phyloP scores from a whole-genome alignment of 2,113 vertebrate genomes.

The Mola mola region DNA sequence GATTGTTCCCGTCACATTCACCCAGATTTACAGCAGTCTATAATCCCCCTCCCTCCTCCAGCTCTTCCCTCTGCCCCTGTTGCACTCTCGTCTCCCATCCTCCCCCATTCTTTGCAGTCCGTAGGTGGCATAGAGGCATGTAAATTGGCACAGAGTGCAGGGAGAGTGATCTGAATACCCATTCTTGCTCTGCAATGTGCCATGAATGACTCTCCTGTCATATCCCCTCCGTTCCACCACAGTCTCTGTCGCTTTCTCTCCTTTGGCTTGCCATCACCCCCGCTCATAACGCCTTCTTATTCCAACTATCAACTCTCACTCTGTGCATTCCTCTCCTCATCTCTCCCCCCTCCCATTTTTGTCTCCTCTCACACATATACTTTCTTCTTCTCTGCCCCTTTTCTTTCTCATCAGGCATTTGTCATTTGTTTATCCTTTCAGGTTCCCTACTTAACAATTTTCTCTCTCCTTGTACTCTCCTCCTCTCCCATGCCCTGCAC shows the following conservation, averaged over 20 bases:
- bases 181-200: slow-evolving; percentile 48
- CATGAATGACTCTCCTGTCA: slow-evolving; percentile 55
- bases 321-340: slow-evolving; percentile 24
- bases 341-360: background rate
- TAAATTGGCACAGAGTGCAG: slow-evolving; percentile 52
- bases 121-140: slow-evolving; percentile 57
- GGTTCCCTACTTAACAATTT: slow-evolving; percentile 3
- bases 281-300: slow-evolving; percentile 35
- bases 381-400: too few relatives aligned
- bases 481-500: slow-evolving; percentile 9
- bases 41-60: background rate
- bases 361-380: background rate
- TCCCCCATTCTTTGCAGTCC: slow-evolving; percentile 21
- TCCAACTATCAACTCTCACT: slow-evolving; percentile 43
- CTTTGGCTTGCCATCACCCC: slow-evolving; percentile 15
- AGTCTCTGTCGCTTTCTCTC: slow-evolving; percentile 28
- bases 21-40: background rate
- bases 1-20: too few relatives aligned
- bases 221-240: slow-evolving; percentile 45
- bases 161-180: slow-evolving; percentile 52
- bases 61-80: background rate
- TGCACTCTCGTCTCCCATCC: background rate
- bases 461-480: background rate
- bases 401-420: too few relatives aligned
- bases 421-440: slow-evolving; percentile 6